Conservation (phyloP, 1,140 invertebrate species). For the Ridgeia piscesae region DNA sequence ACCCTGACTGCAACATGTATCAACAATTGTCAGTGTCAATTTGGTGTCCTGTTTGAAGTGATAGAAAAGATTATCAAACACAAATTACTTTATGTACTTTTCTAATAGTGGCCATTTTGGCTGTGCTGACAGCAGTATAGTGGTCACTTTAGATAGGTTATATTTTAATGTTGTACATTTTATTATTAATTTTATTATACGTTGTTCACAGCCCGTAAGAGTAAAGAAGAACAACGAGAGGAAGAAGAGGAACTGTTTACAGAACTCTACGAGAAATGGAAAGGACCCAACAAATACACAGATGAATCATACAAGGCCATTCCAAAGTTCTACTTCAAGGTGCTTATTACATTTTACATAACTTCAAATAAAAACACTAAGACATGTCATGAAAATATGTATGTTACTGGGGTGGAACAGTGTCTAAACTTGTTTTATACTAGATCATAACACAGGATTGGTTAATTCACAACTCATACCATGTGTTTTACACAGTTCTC, state of each 20-base stretch:
- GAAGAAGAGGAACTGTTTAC: constrained; percentile 64
- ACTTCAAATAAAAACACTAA: constrained; percentile 7
- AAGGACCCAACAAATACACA: constrained; percentile 48
- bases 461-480: background rate
- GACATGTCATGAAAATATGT: background rate
- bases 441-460: too few relatives aligned
- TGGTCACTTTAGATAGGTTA: too few relatives aligned
- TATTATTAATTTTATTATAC: background rate
- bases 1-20: too few relatives aligned
- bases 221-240: constrained; percentile 39
- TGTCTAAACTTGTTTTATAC: background rate
- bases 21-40: too few relatives aligned
- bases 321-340: constrained; percentile 77
- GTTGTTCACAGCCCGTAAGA: background rate
- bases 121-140: too few relatives aligned
- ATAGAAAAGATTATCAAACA: too few relatives aligned
- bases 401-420: background rate
- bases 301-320: constrained; percentile 58
- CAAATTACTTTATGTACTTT: too few relatives aligned
- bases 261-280: constrained; percentile 63
- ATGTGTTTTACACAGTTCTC: background rate
- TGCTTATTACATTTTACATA: constrained; percentile 26
- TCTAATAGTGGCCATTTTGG: background rate
- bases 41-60: too few relatives aligned
- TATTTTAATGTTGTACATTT: background rate